Base-by-base conservation (phyloP, 2,888 invertebrate genomes). In the Napeogenes sylphis region DNA sequence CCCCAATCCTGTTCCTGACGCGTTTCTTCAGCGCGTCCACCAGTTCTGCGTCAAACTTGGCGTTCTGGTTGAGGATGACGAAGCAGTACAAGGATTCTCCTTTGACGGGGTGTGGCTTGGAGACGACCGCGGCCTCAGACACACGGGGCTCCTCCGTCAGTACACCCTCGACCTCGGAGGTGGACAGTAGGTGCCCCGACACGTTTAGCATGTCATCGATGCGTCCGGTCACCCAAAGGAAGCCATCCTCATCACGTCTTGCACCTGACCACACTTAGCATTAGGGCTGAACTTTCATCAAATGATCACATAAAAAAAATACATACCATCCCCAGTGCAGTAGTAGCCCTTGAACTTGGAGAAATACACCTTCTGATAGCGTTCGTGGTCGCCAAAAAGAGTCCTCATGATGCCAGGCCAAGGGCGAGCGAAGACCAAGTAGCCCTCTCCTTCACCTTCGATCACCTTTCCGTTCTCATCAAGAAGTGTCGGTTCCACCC, bases 341-440 rank as follows among this genome's bases (percentile, higher is more conserved):
- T 99, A 99, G 88, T 94, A 99, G 60, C 99, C 99, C 0, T 97
- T 97, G 84, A 99, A 99, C 85, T 96, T 96, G 61, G 95, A 94
- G 91, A 99, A 99, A 83, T 99, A 99, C 0, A 98, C 97, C 54
- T 94, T 94, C 84, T 97, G 95, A 82, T 95, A 98, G 72, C 97
- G 93, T 71, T 95, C 93, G 79, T 99, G 98, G 85, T 98, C 96
- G 59, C 96, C 96, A 84, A 93, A 98, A 35, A 99, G 93, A 0
- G 97, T 96, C 68, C 99, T 93, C 98, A 99, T 98, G 91, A 99
- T 96, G 71, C 99, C 98, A 0, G 99, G 99, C 99, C 99, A 99
- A 3, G 99, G 99, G 72, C 94, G 93, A 46, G 95, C 91, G 87
- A 99, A 99, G 45, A 98, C 98, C 74, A 99, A 90, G 82, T 97